Base-by-base conservation (phyloP, 2,888 invertebrate species). In the Xylocampa areola region DNA sequence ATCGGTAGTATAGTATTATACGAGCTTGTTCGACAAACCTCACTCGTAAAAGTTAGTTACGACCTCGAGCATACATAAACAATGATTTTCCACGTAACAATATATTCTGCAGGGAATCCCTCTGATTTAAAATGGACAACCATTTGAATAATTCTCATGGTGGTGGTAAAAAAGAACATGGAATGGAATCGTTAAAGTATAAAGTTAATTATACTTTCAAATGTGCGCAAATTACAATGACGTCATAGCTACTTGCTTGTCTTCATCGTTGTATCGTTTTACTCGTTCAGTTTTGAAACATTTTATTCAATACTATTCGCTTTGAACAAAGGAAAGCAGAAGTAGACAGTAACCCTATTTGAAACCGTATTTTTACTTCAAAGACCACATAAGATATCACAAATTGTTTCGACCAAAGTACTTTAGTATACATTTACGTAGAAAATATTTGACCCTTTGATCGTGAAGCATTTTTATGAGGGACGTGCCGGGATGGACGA, bases 401-500 rank as follows among this genome's bases (percentile, higher is more conserved):
- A 19, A 19, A 11, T 19, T 36, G 17, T 35, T 8, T 3, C 8
- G 1, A 19, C 10, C 35, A 2, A 40, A 40, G 14, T 16, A 27
- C 39, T 10, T 14, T n/a, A 16, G 35, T n/a, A 23, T 13, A 10
- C 33, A 32, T 52, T 25, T 48, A 36, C 27, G 5, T 35, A 27
- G 6, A 47, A 51, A 48, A 44, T 44, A 48, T 41, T 45, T 29
- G 23, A 27, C 7, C 45, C 30, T 45, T 48, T 49, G 29, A 44
- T 16, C 16, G 37, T 14, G 21, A 29, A 52, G 25, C 30, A 54
- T 50, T 54, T 55, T 50, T 41, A 43, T 36, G 32, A 50, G 30
- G 14, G 45, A 33, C 64, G 50, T 43, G 40, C 21, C 39, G 11
- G 13, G 30, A 4, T 32, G 19, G 5, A 23, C 33, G 16, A 43